These are phyloP conservation scores for Drosophila punjabiensis DNA, from an alignment of 1,140 invertebrate genomes.

Conservation along the genomic window DNA sequence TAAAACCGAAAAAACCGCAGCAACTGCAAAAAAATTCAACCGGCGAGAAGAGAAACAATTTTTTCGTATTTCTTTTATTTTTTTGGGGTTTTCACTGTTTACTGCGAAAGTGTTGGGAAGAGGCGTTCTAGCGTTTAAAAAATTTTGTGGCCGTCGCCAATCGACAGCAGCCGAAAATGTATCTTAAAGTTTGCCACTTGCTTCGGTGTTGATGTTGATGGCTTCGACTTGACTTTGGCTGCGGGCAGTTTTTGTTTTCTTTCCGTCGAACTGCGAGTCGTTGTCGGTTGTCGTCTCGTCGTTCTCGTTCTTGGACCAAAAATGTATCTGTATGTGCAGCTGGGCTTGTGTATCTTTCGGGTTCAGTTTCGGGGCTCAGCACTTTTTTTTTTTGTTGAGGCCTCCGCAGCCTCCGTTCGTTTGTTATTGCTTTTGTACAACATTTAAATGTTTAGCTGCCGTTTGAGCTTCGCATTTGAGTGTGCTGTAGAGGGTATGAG, in stretches of 20 bases:
- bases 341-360: slow-evolving; percentile 59
- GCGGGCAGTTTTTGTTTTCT: slow-evolving; percentile 55
- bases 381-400: slow-evolving; percentile 10
- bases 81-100: slow-evolving; percentile 32
- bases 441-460: slow-evolving; percentile 83
- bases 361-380: slow-evolving; percentile 46
- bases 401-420: slow-evolving; percentile 45
- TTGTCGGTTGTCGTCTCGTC: background rate
- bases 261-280: slow-evolving; percentile 26
- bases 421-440: slow-evolving; percentile 82
- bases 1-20: slow-evolving; percentile 77
- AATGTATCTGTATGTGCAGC: slow-evolving; percentile 69
- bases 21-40: slow-evolving; percentile 54
- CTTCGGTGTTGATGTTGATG: slow-evolving; percentile 50
- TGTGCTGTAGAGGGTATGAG: slow-evolving; percentile 2
- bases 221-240: slow-evolving; percentile 50
- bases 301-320: slow-evolving; percentile 29
- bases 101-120: slow-evolving; percentile 75
- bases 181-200: slow-evolving; percentile 72
- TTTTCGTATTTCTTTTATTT: slow-evolving; percentile 16
- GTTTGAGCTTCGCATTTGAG: slow-evolving; percentile 63
- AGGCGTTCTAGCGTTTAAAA: slow-evolving; percentile 82
- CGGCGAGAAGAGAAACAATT: slow-evolving; percentile 32
- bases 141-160: slow-evolving; percentile 67
- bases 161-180: slow-evolving; percentile 75